Evolutionary conservation across 2,113 vertebrate genomes (phyloP).

Genomic region (Alces alces): DNA sequence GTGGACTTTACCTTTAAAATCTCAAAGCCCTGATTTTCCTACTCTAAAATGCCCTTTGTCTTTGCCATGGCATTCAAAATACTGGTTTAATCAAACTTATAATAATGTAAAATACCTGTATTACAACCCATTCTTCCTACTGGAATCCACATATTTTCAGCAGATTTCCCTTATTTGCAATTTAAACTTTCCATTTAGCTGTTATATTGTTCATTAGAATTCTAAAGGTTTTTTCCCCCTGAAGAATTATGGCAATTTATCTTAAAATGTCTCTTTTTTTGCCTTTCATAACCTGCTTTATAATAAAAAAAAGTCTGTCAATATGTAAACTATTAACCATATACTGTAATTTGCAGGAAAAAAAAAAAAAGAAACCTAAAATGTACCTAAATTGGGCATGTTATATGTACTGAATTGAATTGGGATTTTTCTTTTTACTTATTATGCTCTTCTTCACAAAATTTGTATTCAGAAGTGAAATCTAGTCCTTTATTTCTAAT

Average conservation of each 20-base stretch:
- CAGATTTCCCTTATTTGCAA: not conserved
- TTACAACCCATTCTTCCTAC: not conserved
- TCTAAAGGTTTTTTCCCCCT: accelerated
- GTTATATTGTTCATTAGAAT: not conserved
- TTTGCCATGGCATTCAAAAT: not conserved
- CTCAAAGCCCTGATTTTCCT: not conserved
- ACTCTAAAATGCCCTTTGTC: not conserved
- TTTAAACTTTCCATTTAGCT: not conserved
- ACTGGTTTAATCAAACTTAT: not conserved
- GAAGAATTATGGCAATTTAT: not conserved
- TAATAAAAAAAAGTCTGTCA: not conserved
- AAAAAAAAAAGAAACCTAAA: not conserved
- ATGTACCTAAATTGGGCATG: not conserved
- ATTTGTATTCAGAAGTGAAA: not conserved
- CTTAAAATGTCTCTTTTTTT: not conserved
- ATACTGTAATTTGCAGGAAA: not conserved
- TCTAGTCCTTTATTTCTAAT: not conserved
- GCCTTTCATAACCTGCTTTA: not conserved
- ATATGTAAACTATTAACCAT: not conserved
- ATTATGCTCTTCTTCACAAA: not conserved
- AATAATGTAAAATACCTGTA: not conserved
- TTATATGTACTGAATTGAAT: not conserved
- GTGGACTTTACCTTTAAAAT: not conserved
- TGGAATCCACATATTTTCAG: not conserved
- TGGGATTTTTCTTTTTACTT: not conserved